Base-by-base conservation (phyloP, 2,888 invertebrate species). In the Anticlea derivata region DNA sequence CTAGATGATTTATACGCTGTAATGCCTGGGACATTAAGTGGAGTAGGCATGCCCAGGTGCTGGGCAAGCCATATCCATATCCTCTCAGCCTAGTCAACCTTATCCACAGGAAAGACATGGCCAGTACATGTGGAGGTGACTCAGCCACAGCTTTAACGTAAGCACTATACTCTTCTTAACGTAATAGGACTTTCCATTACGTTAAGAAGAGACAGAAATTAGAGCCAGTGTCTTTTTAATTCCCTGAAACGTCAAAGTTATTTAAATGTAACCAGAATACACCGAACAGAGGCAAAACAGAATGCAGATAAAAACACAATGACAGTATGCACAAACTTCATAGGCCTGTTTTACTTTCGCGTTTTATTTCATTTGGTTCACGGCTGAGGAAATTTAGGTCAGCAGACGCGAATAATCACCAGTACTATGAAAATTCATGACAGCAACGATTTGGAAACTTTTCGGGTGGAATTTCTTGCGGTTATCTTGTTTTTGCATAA, bases 331-430 rank as follows among this genome's bases (percentile, higher is more conserved):
- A 58, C 57, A 50, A 57, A 58, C 65, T 60, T 62, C 54, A 63
- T 59, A 64, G 61, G 58, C 55, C 55, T 72, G 65, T 70, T 70
- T 31, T 63, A 60, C 59, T 61, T 68, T 64, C 56, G 55, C 50
- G 53, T 62, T 70, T 59, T 49, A 49, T 62, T 60, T 58, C 46
- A 62, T 63, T 56, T 63, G 61, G 50, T 65, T 65, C 67, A 70
- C 71, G 67, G 70, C 56, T 64, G 68, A 65, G 58, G 57, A 61
- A 54, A 74, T 70, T 62, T 73, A 64, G 74, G 73, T 71, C 73
- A 70, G 56, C 64, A 66, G 65, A 62, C 65, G 58, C 62, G 67
- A 65, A 68, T 69, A 66, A 67, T 71, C 65, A 65, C 56, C 50
- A 60, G 52, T 55, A 54, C 47, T 52, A 60, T 62, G 60, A 55